These are phyloP conservation scores for Xestoiulus laeticollis DNA, from an alignment of 2,888 invertebrate genomes.

Conservation along the genomic window DNA sequence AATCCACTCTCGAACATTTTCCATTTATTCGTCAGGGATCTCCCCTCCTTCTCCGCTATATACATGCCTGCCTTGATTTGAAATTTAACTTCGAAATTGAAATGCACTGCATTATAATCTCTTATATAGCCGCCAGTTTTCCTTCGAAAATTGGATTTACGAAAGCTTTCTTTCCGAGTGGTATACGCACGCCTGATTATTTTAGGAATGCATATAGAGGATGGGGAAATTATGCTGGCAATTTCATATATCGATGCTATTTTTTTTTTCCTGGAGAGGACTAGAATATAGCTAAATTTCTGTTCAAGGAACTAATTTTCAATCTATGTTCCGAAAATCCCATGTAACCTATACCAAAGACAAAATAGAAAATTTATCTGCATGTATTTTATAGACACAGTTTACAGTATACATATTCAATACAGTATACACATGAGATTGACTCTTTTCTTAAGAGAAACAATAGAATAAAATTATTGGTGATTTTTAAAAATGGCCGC, in stretches of 20 bases:
- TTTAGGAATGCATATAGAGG: background rate
- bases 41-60: background rate
- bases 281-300: background rate
- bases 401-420: too few species aligned
- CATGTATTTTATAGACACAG: too few species aligned
- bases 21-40: background rate
- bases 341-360: too few species aligned
- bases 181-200: background rate
- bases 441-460: too few species aligned
- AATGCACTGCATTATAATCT: constrained; percentile 26
- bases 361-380: too few species aligned
- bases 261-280: background rate
- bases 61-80: background rate
- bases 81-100: constrained; percentile 26
- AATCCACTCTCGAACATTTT: constrained; percentile 26
- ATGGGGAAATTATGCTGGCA: background rate
- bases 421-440: too few species aligned
- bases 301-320: background rate
- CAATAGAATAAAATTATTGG: too few species aligned
- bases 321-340: background rate
- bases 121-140: constrained; percentile 26
- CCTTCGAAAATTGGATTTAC: constrained; percentile 13
- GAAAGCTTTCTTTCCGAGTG: constrained; percentile 12
- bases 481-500: too few species aligned
- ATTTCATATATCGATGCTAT: background rate